Evolutionary conservation across 2,888 invertebrate species (phyloP).

Genomic region (Pseudoips prasinana): DNA sequence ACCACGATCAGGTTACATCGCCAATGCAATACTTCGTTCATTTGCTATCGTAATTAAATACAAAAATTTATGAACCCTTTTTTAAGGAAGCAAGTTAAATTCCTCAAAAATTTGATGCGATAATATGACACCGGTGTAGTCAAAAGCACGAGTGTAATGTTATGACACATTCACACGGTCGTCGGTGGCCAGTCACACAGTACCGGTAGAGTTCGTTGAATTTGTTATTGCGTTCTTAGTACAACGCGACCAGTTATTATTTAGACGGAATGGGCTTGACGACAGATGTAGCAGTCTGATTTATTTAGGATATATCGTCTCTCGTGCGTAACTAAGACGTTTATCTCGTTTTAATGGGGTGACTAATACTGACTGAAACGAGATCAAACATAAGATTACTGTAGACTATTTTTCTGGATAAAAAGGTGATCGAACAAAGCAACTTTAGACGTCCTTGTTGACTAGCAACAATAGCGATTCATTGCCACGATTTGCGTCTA

Average conservation of each 20-base stretch:
- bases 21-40: conserved; percentile 31
- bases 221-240: conserved; percentile 80
- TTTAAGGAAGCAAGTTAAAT: conserved; percentile 56
- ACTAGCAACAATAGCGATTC: conserved; percentile 59
- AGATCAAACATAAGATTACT: conserved; percentile 33
- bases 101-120: conserved; percentile 63
- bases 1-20: conserved; percentile 49
- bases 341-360: conserved; percentile 39
- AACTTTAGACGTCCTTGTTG: conserved; percentile 57
- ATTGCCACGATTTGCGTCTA: conserved; percentile 59
- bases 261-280: conserved; percentile 61
- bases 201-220: conserved; percentile 81
- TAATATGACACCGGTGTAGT: conserved; percentile 68
- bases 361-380: conserved; percentile 39
- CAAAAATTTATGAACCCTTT: conserved; percentile 41
- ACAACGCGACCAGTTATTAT: conserved; percentile 72
- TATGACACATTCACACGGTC: conserved; percentile 77
- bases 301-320: conserved; percentile 61
- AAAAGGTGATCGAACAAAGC: conserved; percentile 42
- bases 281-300: conserved; percentile 65
- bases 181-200: conserved; percentile 70
- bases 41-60: conserved; percentile 40
- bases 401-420: conserved; percentile 6
- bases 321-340: conserved; percentile 43
- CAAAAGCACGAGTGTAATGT: conserved; percentile 60